Conservation (phyloP, 2,888 invertebrate species). For the Dendrolimus pini region DNA sequence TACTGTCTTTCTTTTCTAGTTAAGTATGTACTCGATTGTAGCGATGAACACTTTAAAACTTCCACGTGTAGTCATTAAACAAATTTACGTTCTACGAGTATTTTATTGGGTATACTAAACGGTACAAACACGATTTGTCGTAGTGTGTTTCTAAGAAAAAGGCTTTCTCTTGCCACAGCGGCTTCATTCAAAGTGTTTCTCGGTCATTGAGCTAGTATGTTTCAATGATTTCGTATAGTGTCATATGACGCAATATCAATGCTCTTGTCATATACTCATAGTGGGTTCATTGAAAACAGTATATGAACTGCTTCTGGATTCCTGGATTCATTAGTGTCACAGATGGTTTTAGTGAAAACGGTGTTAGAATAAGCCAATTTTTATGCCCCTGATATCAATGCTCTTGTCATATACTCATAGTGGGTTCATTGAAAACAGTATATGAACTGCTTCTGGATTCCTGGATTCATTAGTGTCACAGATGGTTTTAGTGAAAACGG, state of each 20-base stretch:
- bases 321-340: too few relatives aligned
- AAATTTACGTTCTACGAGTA: neutral
- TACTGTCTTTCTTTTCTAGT: too few relatives aligned
- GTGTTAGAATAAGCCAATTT: too few relatives aligned
- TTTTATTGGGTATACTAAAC: constrained; percentile 2
- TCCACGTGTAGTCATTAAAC: neutral
- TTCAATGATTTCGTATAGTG: constrained; percentile 23
- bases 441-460: constrained; percentile 1
- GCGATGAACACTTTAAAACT: neutral
- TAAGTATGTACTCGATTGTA: neutral
- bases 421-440: constrained; percentile 21
- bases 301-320: constrained; percentile 3
- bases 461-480: too few relatives aligned
- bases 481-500: too few relatives aligned
- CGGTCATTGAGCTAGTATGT: too few relatives aligned
- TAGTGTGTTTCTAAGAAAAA: constrained; percentile 56
- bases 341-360: too few relatives aligned
- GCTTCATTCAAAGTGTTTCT: constrained; percentile 33
- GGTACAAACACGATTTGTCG: constrained; percentile 21
- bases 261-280: constrained; percentile 22
- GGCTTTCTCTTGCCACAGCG: constrained; percentile 56
- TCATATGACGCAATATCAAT: constrained; percentile 28
- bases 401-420: constrained; percentile 22
- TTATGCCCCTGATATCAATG: too few relatives aligned
- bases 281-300: constrained; percentile 21